These are phyloP conservation scores for Netta rufina DNA, from an alignment of 2,797 vertebrate genomes.

Conservation along the genomic window DNA sequence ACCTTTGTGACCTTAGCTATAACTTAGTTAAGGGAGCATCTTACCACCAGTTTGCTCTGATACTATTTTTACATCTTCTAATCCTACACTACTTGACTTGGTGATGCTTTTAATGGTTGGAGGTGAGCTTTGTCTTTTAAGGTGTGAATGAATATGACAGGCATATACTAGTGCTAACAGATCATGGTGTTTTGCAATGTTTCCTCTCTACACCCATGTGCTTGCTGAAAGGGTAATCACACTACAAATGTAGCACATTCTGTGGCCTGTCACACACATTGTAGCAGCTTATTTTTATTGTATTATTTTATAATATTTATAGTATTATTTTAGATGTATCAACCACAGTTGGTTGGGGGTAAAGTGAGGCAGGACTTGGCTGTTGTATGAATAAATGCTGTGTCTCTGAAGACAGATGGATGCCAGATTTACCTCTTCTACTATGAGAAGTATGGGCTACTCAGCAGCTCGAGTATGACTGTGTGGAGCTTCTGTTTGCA, in stretches of 20 bases:
- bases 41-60: not conserved
- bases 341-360: fast-evolving
- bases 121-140: not conserved
- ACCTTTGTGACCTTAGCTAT: not conserved
- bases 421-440: not conserved
- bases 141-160: not conserved
- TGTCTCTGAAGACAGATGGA: not conserved
- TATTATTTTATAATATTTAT: not conserved
- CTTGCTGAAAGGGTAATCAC: not conserved
- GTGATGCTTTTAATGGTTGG: not conserved
- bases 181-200: not conserved
- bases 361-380: not conserved
- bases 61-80: not conserved
- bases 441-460: not conserved
- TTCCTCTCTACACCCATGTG: not conserved
- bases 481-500: not conserved
- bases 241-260: not conserved
- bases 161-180: not conserved
- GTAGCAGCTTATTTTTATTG: not conserved
- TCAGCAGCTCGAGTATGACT: not conserved
- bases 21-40: not conserved
- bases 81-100: not conserved
- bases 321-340: not conserved
- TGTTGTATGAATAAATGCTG: not conserved
- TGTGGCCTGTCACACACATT: not conserved